Percentiles rank a stretch among this genome's conserved stretches.
phyloP scores from a whole-genome alignment of 1,140 invertebrate genomes.

The Euwallacea similis region DNA sequence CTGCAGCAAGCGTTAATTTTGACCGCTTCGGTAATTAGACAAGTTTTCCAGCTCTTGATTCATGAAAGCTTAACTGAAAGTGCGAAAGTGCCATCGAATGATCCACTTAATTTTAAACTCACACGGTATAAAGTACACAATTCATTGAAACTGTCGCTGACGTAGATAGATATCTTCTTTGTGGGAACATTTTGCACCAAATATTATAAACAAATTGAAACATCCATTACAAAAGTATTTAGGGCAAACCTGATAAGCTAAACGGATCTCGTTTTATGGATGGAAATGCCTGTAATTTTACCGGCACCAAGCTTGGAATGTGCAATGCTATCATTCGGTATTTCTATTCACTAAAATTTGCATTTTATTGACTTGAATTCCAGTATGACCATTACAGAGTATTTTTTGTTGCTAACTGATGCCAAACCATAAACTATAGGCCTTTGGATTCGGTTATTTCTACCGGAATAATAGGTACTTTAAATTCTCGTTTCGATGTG shows the following conservation, averaged over 20 bases:
- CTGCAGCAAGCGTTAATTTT: too few species aligned
- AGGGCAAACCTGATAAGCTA: slow-evolving; percentile 14
- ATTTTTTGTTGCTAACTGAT: too few species aligned
- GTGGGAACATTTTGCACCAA: slow-evolving; percentile 11
- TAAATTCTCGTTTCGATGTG: slow-evolving; percentile 17
- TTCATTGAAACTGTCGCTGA: background rate
- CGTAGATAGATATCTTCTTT: slow-evolving; percentile 12
- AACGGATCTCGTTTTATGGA: slow-evolving; percentile 18
- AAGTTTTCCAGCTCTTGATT: too few species aligned
- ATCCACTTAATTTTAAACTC: background rate
- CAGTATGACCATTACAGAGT: too few species aligned
- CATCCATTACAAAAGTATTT: slow-evolving; percentile 16
- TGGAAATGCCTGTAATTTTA: background rate
- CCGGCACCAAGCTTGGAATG: too few species aligned
- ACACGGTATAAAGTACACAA: background rate
- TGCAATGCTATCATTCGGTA: too few species aligned
- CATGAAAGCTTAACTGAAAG: background rate
- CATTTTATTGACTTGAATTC: too few species aligned
- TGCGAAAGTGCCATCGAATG: background rate
- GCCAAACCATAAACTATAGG: too few species aligned
- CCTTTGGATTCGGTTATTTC: background rate
- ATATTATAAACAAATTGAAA: slow-evolving; percentile 14
- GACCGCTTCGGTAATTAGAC: too few species aligned
- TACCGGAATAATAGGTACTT: slow-evolving; percentile 11
- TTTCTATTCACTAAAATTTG: too few species aligned